Percentiles rank a stretch among this genome's conserved stretches.
These are phyloP conservation scores for Cantharis flavilabris DNA, from an alignment of 2,888 invertebrate genomes.

Conservation along the genomic window DNA sequence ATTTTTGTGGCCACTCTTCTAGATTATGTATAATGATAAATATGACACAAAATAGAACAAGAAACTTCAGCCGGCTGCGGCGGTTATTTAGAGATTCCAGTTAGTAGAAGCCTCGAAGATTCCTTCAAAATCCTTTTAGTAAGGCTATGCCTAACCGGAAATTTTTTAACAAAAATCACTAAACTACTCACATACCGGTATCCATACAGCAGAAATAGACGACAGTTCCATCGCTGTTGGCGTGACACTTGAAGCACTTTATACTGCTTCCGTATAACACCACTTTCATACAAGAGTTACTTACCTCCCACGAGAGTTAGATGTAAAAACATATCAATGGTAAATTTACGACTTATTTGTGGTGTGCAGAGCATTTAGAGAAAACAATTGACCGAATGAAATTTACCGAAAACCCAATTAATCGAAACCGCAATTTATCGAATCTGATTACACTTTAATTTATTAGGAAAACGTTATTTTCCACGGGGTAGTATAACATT, in stretches of 20 bases:
- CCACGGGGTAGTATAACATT: too few species aligned
- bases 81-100: too few species aligned
- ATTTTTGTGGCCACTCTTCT: too few species aligned
- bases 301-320: background rate
- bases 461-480: background rate
- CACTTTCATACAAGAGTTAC: background rate
- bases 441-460: background rate
- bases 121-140: background rate
- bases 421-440: background rate
- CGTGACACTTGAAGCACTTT: background rate
- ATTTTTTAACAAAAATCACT: background rate
- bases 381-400: background rate
- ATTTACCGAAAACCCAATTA: background rate
- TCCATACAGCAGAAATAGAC: background rate
- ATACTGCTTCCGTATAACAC: background rate
- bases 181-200: background rate
- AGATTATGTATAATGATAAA: too few species aligned
- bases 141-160: background rate
- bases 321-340: background rate
- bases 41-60: too few species aligned
- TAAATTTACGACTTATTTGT: background rate
- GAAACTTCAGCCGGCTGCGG: too few species aligned
- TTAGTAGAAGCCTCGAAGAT: too few species aligned
- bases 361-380: background rate
- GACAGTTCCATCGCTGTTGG: background rate